Evolutionary conservation across 2,888 invertebrate genomes (phyloP), one percentile per base, ranked within the genome.

Genomic region (Andrena hattorfiana): DNA sequence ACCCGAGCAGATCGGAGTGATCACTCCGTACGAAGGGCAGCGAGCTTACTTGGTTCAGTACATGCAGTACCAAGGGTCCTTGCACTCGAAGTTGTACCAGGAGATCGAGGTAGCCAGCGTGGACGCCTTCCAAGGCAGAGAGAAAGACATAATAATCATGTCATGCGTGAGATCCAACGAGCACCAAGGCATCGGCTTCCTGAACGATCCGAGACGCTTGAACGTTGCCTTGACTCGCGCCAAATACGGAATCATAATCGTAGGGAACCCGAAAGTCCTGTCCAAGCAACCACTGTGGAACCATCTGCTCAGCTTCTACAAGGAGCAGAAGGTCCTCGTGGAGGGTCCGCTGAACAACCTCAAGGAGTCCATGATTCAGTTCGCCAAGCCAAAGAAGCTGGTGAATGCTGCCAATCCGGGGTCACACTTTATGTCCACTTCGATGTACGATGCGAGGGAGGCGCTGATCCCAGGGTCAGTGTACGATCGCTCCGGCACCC

Each of bases 21-120:
- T 99, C 84, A 99, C 99, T 0, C 99, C 99, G 0, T 99, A 99
- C 91, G 99, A 99, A 94, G 99, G 99, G 0, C 99, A 99, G 94
- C 95, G 99, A 13, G 99, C 99, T 0, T 99, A 99, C 93, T 95
- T 99, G 83, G 99, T 98, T 0, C 99, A 99, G 93, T 98, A 99
- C 93, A 99, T 99, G 99, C 99, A 99, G 94, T 99, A 99, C 93
- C 99, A 99, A 93, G 99, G 99, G 13, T 98, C 99, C 13, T 95
- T 99, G 74, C 99, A 99, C 93, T 97, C 98, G 51, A 99, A 99
- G 92, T 95, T 99, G 0, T 99, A 99, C 93, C 97, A 99, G 94
- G 99, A 99, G 93, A 99, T 99, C 74, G 99, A 99, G 94, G 99
- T 99, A 0, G 99, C 99, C 8, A 99, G 99, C 94, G 99, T 99